phyloP scores from a whole-genome alignment of 2,888 invertebrate species.

The Zaprionus obscuricornis region DNA sequence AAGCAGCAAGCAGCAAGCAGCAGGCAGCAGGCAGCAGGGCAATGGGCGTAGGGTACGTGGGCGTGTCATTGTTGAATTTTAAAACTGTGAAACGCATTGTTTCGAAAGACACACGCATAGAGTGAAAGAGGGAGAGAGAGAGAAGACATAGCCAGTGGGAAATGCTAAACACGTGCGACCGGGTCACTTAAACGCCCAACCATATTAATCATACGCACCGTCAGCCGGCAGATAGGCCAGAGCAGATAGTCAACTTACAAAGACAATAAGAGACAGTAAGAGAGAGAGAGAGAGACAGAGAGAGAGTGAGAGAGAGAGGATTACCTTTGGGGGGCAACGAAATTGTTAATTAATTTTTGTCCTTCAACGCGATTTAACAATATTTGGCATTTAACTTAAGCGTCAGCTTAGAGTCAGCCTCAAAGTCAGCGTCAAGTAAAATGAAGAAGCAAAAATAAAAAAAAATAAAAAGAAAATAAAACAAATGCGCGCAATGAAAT shows the following conservation, averaged over 20 bases:
- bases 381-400: conserved; percentile 60
- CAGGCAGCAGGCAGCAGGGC: not conserved
- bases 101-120: not conserved
- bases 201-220: conserved; percentile 72
- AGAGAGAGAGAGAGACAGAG: no score
- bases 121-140: no score
- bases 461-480: conserved; percentile 1
- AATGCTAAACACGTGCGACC: conserved; percentile 62
- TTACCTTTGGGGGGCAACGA: conserved; percentile 6
- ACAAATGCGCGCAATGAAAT: conserved; percentile 38
- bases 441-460: conserved; percentile 11
- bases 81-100: conserved; percentile 45
- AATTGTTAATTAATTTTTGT: conserved; percentile 60
- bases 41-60: conserved; percentile 33
- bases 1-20: not conserved
- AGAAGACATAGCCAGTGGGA: not conserved
- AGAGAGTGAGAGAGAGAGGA: no score
- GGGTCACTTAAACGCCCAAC: conserved; percentile 34
- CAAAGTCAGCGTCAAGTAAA: no score
- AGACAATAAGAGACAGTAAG: no score
- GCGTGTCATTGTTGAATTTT: conserved; percentile 66
- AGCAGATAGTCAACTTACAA: no score
- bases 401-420: conserved; percentile 35
- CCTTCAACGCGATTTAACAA: conserved; percentile 45
- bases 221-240: conserved; percentile 18